Conservation (phyloP, 53 echinoderm and acorn worm genomes). For the Echinarachnius parma region DNA sequence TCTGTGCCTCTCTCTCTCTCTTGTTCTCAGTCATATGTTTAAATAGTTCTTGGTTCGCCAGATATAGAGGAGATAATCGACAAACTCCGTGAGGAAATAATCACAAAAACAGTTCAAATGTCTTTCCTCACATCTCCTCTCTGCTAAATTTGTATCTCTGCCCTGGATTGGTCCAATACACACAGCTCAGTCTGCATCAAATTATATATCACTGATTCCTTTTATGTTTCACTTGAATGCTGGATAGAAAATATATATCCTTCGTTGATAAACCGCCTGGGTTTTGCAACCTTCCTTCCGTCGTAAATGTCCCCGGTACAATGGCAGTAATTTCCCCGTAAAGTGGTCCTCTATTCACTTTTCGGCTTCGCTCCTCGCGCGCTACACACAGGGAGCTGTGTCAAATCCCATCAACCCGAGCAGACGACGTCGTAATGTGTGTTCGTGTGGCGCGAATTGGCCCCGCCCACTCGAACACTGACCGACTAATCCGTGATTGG, state of each 20-base stretch:
- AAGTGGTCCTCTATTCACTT: slow-evolving; percentile 13
- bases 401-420: slow-evolving; percentile 31
- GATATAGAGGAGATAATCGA: no score
- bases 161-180: no score
- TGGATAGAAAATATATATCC: no score
- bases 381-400: slow-evolving; percentile 11
- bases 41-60: no score
- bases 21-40: no score
- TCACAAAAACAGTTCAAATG: not conserved
- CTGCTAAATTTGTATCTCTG: no score
- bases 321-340: slow-evolving; percentile 29
- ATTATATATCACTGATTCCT: no score
- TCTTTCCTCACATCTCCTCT: no score
- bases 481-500: slow-evolving; percentile 51
- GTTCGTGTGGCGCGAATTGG: slow-evolving; percentile 21
- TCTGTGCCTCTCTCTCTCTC: not conserved
- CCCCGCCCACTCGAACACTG: slow-evolving; percentile 17
- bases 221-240: no score
- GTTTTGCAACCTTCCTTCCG: no score
- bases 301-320: slow-evolving; percentile 10
- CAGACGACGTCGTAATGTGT: slow-evolving; percentile 23
- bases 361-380: slow-evolving; percentile 3
- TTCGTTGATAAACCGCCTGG: no score
- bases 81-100: not conserved
- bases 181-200: no score